Evolutionary conservation across 2,888 invertebrate genomes (phyloP).

Genomic region (Aleiodes testaceus): DNA sequence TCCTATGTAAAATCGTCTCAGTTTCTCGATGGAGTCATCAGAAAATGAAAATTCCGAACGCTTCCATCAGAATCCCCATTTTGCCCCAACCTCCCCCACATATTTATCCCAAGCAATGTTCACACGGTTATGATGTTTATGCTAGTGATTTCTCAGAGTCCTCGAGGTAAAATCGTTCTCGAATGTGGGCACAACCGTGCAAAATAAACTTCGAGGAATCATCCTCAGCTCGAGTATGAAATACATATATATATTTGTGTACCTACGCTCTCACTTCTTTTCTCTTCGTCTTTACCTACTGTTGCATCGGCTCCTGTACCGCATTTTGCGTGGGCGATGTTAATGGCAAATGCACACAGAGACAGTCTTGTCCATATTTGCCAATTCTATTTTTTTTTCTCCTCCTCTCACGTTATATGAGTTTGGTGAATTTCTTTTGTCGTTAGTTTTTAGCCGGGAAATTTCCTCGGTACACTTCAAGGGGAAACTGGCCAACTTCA

Average conservation of each 20-base stretch:
- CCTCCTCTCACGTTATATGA: too few relatives aligned
- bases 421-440: constrained; percentile 37
- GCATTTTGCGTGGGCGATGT: constrained; percentile 67
- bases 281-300: constrained; percentile 21
- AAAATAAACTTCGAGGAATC: constrained; percentile 34
- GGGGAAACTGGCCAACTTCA: neutral
- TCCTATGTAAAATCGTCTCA: too few relatives aligned
- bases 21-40: neutral
- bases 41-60: too few relatives aligned
- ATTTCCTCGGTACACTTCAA: constrained; percentile 1
- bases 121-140: constrained; percentile 23
- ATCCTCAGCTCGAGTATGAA: neutral
- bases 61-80: too few relatives aligned
- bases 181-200: constrained; percentile 20
- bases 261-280: constrained; percentile 34
- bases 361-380: constrained; percentile 70
- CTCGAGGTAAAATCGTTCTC: constrained; percentile 27
- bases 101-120: constrained; percentile 15
- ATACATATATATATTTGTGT: constrained; percentile 22
- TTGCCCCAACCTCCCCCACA: neutral
- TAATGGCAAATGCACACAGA: constrained; percentile 70
- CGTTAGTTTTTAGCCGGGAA: constrained; percentile 33
- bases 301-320: constrained; percentile 47
- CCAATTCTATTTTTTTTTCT: constrained; percentile 49
- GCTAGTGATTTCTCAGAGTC: constrained; percentile 20